Base-by-base conservation (phyloP, 2,888 invertebrate genomes). In the Sminthurides aquaticus region DNA sequence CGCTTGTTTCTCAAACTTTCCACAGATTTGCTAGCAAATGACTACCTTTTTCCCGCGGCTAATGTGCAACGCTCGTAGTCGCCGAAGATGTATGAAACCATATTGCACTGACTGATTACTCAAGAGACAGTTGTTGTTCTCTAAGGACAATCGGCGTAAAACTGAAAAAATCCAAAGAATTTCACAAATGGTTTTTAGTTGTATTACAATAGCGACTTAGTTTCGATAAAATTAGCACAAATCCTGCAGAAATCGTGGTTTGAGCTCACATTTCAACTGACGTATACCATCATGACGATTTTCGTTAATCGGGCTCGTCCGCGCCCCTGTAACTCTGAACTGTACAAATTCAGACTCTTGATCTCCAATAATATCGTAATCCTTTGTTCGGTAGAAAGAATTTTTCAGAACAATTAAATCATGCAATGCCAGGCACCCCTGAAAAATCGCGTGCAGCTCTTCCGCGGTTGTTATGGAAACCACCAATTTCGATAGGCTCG, bases 321-420 rank as follows among this genome's bases (percentile, higher is more conserved):
- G 5, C n/a, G 5, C n/a, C 8, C 5, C n/a, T n/a, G 22, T 8
- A 52, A 52, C n/a, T n/a, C 52, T 20, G 22, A 15, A 15, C 28
- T 57, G 5, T 27, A 22, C 54, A 8, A 52, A 52, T 52, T 52
- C 54, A 52, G 24, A 52, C n/a, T 20, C 54, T 52, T 20, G n/a
- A 52, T 20, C 49, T 34, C 63, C 63, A 49, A 48, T 25, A 57
- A 63, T 57, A 49, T 63, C 63, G n/a, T 57, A 56, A 57, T 63
- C 63, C 24, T 57, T 57, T 1, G 49, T 57, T 1, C 63, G 49
- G 24, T 63, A 57, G 20, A 63, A 63, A 15, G 63, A 63, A 48
- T 57, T 63, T 18, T 48, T 43, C 20, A 57, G 57, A 3, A 55
- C 29, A 22, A 57, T 28, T n/a, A 63, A 57, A 57, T 63, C 57